Evolutionary conservation across 2,797 vertebrate species (phyloP), one percentile per base, ranked within the genome.

Genomic region (Cottoperca gobio): DNA sequence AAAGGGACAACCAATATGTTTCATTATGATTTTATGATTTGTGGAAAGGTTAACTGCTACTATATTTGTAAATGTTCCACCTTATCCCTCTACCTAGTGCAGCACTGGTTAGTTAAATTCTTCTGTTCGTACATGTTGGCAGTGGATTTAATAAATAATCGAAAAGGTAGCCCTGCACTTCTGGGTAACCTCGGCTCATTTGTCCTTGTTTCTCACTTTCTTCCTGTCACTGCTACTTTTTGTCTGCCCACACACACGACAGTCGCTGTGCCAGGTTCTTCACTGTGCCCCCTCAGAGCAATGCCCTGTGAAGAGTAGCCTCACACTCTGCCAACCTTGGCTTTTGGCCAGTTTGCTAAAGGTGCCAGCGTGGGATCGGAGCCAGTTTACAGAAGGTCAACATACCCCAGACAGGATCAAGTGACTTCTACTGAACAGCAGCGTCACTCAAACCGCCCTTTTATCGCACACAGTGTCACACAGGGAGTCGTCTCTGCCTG

Each of bases 341-440:
- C 83, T 64, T 50, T 6, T 1, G 39, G 86, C 86, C 92, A 87
- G 82, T 50, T 75, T 76, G 70, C 76, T 82, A 57, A 84, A 88
- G 79, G 82, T 83, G 85, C 85, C 89, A 87, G 82, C 73, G n/a
- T 73, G 75, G 82, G 79, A 79, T 4, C 9, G 75, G 43, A 67
- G 85, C 82, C 85, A 88, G 21, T 5, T 86, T 79, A 82, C 79
- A 85, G 93, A 94, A 94, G 92, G 93, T 93, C 92, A 89, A 8
- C 78, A 86, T 89, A 76, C 80, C 86, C 70, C 81, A 84, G 86
- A 83, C 23, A 13, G 81, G 81, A 86, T 93, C 89, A 78, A 89
- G 82, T 92, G 90, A 89, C 91, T 89, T 73, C 43, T 49, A 58
- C 86, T 86, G 88, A 83, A 85, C 79, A 88, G 53, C 87, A 88